Percentiles rank a stretch among this genome's conserved stretches.
Conservation (phyloP, 2,888 invertebrate genomes). For the Lasioglossum vierecki region DNA sequence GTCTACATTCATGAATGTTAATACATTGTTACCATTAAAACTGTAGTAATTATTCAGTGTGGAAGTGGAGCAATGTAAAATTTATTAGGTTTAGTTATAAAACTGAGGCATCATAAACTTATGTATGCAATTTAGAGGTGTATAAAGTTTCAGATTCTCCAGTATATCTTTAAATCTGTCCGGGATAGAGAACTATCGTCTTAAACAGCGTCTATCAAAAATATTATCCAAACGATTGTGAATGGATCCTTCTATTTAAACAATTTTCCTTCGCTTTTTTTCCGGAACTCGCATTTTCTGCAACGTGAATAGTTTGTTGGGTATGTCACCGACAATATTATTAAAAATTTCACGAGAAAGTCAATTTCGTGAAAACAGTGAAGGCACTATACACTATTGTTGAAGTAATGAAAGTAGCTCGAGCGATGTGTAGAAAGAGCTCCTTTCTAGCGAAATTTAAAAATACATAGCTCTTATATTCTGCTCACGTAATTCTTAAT, state of each 20-base stretch:
- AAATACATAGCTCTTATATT: background rate
- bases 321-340: background rate
- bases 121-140: background rate
- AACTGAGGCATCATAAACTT: background rate
- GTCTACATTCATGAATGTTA: background rate
- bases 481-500: conserved; percentile 18
- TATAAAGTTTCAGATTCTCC: background rate
- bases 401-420: conserved; percentile 8
- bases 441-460: background rate
- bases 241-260: background rate
- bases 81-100: background rate
- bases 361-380: background rate
- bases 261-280: background rate
- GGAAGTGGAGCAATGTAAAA: background rate
- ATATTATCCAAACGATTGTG: background rate
- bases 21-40: background rate
- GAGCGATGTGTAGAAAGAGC: background rate
- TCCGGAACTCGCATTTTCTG: background rate
- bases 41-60: background rate
- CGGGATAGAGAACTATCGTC: background rate
- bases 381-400: background rate
- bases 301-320: background rate
- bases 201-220: background rate
- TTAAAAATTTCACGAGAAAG: background rate
- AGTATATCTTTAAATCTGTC: background rate